Base-by-base conservation (phyloP, 2,797 vertebrate species). In the Argya squamiceps region DNA sequence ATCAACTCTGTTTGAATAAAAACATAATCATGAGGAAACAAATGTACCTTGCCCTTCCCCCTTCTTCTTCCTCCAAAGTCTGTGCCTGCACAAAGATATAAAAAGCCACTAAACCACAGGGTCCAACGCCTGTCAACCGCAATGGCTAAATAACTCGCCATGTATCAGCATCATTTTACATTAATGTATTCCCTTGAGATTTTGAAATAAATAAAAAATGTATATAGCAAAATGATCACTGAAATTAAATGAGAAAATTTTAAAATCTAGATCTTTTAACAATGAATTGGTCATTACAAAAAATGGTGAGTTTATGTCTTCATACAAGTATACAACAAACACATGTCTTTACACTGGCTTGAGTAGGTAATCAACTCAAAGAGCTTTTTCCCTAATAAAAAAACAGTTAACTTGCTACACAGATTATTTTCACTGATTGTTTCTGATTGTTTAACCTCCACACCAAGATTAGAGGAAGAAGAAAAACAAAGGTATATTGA, bases 11-110 rank as follows among this genome's bases (percentile, higher is more conserved):
- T 92, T 84, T 79, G 46, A 88, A 96, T 58, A 92, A 94, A 94
- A 87, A 78, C 76, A 92, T 60, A 96, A 96, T 50, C 68, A 93
- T 50, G n/a, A 77, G 52, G 82, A 90, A 94, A 92, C 83, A 92
- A 77, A 93, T 55, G 62, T 30, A 91, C 24, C 32, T 86, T 36
- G 63, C 27, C 27, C 55, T 59, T 41, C 22, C 41, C 65, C 12
- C 56, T 84, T 63, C 80, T 91, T 30, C 50, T 88, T 88, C 62
- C 94, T 83, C 32, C 55, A 62, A 91, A 63, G 58, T 19, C 41
- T 75, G 34, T 39, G 83, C 63, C 93, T 85, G 78, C 91, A 75
- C 78, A 81, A 93, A 97, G 65, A 93, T 94, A 91, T 23, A 81
- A 96, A 87, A 95, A 94, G 70, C 43, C 79, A 95, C 86, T 58